phyloP scores from a whole-genome alignment of 92 coral and sea anemone genomes.

The Bergia sp. region DNA sequence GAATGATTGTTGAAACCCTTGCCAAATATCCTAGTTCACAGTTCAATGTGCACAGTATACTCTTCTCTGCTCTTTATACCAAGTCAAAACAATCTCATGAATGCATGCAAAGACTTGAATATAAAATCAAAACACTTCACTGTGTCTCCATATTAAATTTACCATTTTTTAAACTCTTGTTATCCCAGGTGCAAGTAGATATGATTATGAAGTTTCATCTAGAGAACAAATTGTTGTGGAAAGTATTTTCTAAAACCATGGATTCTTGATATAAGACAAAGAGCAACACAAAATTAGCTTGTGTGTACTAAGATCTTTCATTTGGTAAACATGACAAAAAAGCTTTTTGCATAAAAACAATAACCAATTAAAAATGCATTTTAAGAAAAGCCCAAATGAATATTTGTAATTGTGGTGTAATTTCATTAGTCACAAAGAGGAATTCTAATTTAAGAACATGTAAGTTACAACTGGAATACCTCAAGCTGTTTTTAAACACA shows the following conservation, averaged over 20 bases:
- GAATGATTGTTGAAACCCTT: neutral
- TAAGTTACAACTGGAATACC: neutral
- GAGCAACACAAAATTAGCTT: neutral
- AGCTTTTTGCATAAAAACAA: constrained; percentile 36
- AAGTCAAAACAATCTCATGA: constrained; percentile 4
- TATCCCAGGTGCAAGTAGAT: neutral
- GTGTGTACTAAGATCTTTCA: constrained; percentile 12
- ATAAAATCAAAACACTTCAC: neutral
- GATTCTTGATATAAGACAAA: neutral
- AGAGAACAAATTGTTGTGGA: neutral
- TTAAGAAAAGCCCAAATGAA: neutral
- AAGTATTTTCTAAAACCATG: neutral
- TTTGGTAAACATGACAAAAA: constrained; percentile 23
- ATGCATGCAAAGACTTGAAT: constrained; percentile 2
- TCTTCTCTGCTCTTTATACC: neutral
- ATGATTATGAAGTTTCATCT: neutral
- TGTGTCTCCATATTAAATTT: neutral
- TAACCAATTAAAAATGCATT: constrained; percentile 10
- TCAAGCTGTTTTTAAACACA: neutral
- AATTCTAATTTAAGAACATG: neutral
- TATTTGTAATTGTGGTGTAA: neutral
- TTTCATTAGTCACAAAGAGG: constrained; percentile 7
- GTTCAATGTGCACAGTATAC: neutral
- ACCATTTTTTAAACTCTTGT: neutral
- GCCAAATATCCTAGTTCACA: neutral